Evolutionary conservation across 1,140 invertebrate genomes (phyloP).

Genomic region (Bombyx mandarina): DNA sequence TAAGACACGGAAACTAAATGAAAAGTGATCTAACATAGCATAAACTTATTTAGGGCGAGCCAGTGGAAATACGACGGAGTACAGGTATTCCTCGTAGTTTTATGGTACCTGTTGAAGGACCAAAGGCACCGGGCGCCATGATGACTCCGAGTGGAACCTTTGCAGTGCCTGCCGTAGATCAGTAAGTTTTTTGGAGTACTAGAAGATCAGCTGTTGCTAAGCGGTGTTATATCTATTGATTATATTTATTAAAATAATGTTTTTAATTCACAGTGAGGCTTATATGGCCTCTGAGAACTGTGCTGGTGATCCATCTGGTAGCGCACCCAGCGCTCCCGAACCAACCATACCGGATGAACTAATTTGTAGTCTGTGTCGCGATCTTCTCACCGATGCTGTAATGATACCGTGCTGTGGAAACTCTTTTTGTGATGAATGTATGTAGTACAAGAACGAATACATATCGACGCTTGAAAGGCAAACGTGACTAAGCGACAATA

Average conservation of each 20-base stretch:
- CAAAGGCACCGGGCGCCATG: conserved; percentile 91
- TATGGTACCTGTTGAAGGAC: conserved; percentile 93
- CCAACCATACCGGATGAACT: conserved; percentile 91
- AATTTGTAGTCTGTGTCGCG: conserved; percentile 91
- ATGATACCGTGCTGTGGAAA: conserved; percentile 98
- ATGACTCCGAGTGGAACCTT: conserved; percentile 93
- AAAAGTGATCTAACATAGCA: no score
- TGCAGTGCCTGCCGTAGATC: conserved; percentile 92
- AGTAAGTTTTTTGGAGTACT: conserved; percentile 74
- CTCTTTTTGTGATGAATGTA: conserved; percentile 98
- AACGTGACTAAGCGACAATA: no score
- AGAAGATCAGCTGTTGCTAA: no score
- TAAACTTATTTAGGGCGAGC: conserved; percentile 65
- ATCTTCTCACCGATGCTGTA: conserved; percentile 95
- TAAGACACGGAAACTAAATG: no score
- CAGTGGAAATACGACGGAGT: conserved; percentile 88
- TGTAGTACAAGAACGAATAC: not conserved
- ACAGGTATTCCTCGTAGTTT: conserved; percentile 98
- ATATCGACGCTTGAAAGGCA: no score
- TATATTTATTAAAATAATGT: not conserved
- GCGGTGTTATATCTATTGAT: no score
- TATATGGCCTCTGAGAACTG: conserved; percentile 79
- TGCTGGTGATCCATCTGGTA: conserved; percentile 68
- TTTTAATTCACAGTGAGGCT: conserved; percentile 75
- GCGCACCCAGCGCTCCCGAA: conserved; percentile 70